Conservation (phyloP, 2,888 invertebrate genomes). For the Heliconius hortense region DNA sequence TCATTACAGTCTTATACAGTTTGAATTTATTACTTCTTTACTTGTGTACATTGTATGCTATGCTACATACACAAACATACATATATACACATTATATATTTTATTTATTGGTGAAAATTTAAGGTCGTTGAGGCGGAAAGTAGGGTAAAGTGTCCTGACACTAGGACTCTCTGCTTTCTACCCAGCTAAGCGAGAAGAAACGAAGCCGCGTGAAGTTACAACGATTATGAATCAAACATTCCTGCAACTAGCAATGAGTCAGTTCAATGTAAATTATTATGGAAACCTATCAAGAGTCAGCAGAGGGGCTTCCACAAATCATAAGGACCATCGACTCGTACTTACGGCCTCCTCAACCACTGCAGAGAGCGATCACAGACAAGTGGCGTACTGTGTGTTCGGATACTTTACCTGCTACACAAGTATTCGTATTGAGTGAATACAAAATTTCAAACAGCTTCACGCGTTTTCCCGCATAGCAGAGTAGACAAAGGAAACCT, state of each 20-base stretch:
- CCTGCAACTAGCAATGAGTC: background rate
- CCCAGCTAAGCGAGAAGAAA: too few relatives aligned
- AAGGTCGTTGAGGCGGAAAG: too few relatives aligned
- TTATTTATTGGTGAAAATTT: too few relatives aligned
- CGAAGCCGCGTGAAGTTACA: too few relatives aligned
- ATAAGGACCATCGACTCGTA: background rate
- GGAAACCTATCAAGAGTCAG: background rate
- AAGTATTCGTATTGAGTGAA: background rate
- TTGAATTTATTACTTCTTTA: background rate
- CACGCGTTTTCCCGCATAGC: too few relatives aligned
- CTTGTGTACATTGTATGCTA: background rate
- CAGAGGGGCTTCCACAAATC: slow-evolving; percentile 8
- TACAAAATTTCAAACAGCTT: too few relatives aligned
- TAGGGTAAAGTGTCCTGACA: too few relatives aligned
- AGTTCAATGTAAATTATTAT: background rate
- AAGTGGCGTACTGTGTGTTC: background rate
- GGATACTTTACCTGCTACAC: background rate
- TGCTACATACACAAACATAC: too few relatives aligned
- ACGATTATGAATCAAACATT: too few relatives aligned
- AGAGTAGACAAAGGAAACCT: too few relatives aligned
- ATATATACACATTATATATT: background rate
- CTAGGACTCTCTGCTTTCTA: too few relatives aligned
- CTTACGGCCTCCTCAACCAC: background rate
- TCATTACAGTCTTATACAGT: slow-evolving; percentile 12
- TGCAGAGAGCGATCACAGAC: background rate